phyloP scores from a whole-genome alignment of 2,797 vertebrate species.

The Microctenopoma steveboyesi region DNA sequence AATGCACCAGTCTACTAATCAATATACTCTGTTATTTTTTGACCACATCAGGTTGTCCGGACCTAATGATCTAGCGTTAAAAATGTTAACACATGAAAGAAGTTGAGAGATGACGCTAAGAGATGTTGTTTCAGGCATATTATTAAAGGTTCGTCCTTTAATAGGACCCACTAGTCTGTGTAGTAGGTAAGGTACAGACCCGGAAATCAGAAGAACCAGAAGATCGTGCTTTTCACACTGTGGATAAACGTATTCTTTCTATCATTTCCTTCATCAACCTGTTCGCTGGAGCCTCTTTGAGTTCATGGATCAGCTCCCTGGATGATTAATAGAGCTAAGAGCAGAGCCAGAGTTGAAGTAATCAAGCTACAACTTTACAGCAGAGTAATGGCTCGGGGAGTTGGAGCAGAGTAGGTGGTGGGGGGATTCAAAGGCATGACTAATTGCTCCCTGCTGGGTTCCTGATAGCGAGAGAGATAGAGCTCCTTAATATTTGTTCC shows the following conservation, averaged over 20 bases:
- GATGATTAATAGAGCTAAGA: conserved; percentile 69
- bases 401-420: conserved; percentile 22
- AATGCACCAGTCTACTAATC: neutral
- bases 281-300: conserved; percentile 10
- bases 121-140: conserved; percentile 16
- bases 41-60: neutral
- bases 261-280: conserved; percentile 15
- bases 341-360: conserved; percentile 33
- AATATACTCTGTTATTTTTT: neutral
- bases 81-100: conserved; percentile 12
- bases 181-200: neutral
- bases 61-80: conserved; percentile 8
- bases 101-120: neutral
- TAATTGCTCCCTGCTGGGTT: conserved; percentile 58
- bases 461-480: conserved; percentile 33
- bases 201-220: conserved; percentile 1
- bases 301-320: conserved; percentile 68
- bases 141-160: conserved; percentile 16
- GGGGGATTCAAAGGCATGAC: conserved; percentile 46
- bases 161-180: conserved; percentile 10
- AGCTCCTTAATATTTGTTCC: conserved; percentile 37
- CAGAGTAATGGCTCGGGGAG: conserved; percentile 54
- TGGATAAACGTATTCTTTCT: conserved; percentile 25
- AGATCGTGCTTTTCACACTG: conserved; percentile 32
- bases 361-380: conserved; percentile 37